Evolutionary conservation across 2,113 vertebrate species (phyloP).

Genomic region (Elephas maximus): DNA sequence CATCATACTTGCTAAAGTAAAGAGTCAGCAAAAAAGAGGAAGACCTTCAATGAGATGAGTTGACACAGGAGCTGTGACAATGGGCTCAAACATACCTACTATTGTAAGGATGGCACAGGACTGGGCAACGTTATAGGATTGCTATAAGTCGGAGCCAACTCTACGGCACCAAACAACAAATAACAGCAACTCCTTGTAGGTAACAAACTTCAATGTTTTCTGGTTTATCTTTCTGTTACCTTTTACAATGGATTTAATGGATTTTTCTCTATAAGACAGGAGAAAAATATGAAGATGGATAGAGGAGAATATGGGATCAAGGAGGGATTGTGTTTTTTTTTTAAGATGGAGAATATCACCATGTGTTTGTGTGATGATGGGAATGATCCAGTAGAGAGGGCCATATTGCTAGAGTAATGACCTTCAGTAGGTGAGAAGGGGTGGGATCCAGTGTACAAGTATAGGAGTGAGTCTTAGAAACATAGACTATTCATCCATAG

Average conservation of each 20-base stretch:
- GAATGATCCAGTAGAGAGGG: background rate
- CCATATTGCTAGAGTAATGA: background rate
- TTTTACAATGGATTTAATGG: too few relatives aligned
- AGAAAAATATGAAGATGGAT: background rate
- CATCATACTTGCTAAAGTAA: too few relatives aligned
- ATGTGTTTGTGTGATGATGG: background rate
- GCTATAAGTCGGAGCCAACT: too few relatives aligned
- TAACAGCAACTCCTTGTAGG: background rate
- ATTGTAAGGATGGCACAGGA: too few relatives aligned
- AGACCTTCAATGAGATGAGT: too few relatives aligned
- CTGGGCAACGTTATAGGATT: too few relatives aligned
- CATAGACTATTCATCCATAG: background rate
- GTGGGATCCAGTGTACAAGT: background rate
- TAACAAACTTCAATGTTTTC: background rate
- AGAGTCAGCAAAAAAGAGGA: too few relatives aligned
- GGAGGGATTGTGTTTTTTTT: background rate
- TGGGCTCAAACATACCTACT: too few relatives aligned
- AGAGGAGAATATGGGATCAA: background rate
- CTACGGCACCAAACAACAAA: too few relatives aligned
- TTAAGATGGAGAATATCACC: background rate
- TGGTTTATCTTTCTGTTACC: too few relatives aligned
- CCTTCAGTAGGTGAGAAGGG: background rate
- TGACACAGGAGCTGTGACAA: too few relatives aligned
- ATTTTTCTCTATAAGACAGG: background rate
- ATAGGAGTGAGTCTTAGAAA: background rate